Percentiles rank a stretch among this genome's conserved stretches.
These are phyloP conservation scores for Gallinago jamesoni DNA, from an alignment of 2,113 vertebrate species.

Conservation along the genomic window DNA sequence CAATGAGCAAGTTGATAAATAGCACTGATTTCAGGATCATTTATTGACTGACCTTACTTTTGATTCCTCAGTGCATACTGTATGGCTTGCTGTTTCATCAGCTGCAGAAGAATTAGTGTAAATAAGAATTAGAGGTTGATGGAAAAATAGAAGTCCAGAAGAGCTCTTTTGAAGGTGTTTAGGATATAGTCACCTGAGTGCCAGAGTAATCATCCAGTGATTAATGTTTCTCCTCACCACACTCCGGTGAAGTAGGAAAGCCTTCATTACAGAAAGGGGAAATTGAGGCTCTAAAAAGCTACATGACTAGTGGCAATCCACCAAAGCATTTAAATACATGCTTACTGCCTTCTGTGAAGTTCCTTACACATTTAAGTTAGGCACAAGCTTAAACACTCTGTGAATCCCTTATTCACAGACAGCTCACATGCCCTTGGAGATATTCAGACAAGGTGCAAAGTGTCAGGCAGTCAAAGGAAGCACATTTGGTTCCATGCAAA, in stretches of 20 bases:
- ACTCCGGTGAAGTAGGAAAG: background rate
- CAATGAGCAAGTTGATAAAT: background rate
- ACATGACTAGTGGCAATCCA: background rate
- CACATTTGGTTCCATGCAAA: background rate
- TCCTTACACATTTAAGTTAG: background rate
- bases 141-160: background rate
- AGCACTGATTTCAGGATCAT: background rate
- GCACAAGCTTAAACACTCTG: background rate
- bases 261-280: background rate
- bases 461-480: background rate
- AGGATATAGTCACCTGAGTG: background rate
- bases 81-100: background rate
- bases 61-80: background rate
- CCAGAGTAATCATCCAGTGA: background rate
- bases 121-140: background rate
- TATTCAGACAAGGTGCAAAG: too few species aligned
- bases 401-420: background rate
- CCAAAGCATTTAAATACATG: background rate
- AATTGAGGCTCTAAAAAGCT: background rate
- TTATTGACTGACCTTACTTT: background rate
- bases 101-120: background rate
- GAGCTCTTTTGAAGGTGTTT: background rate
- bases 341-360: background rate
- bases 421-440: background rate
- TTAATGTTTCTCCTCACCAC: background rate